Base-by-base conservation (phyloP, 2,888 invertebrate species). In the Pinctada fucata region DNA sequence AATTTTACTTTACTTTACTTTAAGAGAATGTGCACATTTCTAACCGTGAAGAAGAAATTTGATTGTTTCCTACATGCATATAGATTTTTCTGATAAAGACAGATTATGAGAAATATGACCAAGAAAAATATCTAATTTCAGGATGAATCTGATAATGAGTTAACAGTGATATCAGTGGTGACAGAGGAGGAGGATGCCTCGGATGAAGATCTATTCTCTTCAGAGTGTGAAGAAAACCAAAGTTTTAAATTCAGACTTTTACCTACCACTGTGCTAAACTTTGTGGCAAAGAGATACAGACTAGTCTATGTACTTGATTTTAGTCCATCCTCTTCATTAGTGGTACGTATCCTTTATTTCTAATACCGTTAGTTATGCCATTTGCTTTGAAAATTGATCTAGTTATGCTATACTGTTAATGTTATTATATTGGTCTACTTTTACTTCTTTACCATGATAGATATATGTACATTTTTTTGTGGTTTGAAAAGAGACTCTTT, bases 291-390 rank as follows among this genome's bases (percentile, higher is more conserved):
- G 84, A 94, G 94, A 81, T 96, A 96, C 91, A 93, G 95, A 82
- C 94, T 96, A 84, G 96, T 95, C 70, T 96, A 95, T 90, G 95
- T 96, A 85, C 93, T 96, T 79, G 96, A 96, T 92, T 94, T 96
- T 91, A 96, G 96, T 90, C 96, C 96, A 8, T 96, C 96, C 2
- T 94, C 95, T 79, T 95, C 95, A 71, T 94, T 95, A 79, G 95
- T 96, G 82, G 95, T 95, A 92, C 93, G 94, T 86, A 13, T 69
- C 3, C 31, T n/a, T 16, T 31, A n/a, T n/a, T n/a, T n/a, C n/a
- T n/a, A n/a, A n/a, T n/a, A n/a, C n/a, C n/a, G n/a, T n/a, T n/a
- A n/a, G n/a, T n/a, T n/a, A n/a, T n/a, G n/a, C n/a, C n/a, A n/a
- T n/a, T n/a, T n/a, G 10, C 10, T 58, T 6, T 58, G 45, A 71